These are phyloP conservation scores for Microtus montanus DNA, from an alignment of 2,113 vertebrate species.

Conservation along the genomic window DNA sequence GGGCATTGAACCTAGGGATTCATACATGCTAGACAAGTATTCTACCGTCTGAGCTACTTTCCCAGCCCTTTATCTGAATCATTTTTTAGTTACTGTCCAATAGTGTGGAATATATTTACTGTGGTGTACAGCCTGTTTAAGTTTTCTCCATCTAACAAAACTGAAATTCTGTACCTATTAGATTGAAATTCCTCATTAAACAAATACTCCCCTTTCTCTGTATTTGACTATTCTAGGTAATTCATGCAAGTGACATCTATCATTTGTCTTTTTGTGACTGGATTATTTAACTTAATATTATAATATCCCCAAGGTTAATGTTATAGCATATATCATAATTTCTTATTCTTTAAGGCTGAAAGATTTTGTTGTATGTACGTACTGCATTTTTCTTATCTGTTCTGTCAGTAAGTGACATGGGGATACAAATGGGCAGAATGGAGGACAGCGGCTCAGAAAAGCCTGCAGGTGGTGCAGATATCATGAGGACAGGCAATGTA, in stretches of 20 bases:
- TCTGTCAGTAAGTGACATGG: background rate
- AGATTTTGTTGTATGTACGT: background rate
- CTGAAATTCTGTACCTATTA: background rate
- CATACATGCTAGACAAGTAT: background rate
- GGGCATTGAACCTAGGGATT: background rate
- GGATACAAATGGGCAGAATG: background rate
- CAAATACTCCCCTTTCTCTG: background rate
- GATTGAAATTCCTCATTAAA: background rate
- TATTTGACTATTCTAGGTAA: background rate
- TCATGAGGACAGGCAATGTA: background rate
- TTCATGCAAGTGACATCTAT: background rate
- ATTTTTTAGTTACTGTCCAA: background rate
- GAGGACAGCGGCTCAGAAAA: background rate
- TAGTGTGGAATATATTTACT: background rate
- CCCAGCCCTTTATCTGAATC: background rate
- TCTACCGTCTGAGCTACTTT: background rate
- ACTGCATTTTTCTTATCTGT: background rate
- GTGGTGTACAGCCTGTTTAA: slow-evolving; percentile 1
- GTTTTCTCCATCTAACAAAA: slow-evolving; percentile 16
- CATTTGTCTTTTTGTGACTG: slow-evolving; percentile 39
- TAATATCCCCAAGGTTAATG: background rate
- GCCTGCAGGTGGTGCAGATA: background rate
- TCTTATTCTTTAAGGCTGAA: slow-evolving; percentile 5
- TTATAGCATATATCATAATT: background rate
- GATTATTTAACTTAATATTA: background rate